Base-by-base conservation (phyloP, 2,797 vertebrate genomes). In the Hydrocynus forskahlii region DNA sequence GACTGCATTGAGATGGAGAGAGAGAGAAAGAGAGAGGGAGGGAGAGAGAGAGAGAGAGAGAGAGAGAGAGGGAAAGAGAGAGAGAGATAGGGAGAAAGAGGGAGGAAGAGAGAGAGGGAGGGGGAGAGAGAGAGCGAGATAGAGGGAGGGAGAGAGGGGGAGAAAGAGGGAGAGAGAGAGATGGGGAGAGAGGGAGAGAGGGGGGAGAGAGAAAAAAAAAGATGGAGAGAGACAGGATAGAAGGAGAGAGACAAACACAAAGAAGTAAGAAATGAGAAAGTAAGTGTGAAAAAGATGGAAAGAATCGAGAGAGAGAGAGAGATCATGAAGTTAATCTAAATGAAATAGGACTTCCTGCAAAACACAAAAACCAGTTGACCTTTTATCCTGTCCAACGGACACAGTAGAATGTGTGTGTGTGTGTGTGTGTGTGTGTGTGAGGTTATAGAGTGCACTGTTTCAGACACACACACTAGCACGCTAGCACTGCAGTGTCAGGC, bases 331-430 rank as follows among this genome's bases (percentile, higher is more conserved):
- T 66, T 17, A 48, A 38, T 57, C 43, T 76, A 69, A 84, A 85
- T 79, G 19, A 82, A 86, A 84, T 54, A 7, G 64, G 72, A 52
- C 77, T 85, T 81, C 70, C 48, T 73, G 75, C 75, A 59, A 84
- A 68, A 71, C 43, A 79, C 75, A 48, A 66, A 66, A 40, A 62
- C 68, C 75, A 76, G 66, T 52, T 67, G 77, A 48, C 80, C 76
- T 0, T 54, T 82, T 66, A 23, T 85, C 87, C 48, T 77, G 82
- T 59, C 84, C 57, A 68, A 70, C 72, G 48, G 68, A 59, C 48
- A 79, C 75, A 66, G 38, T 68, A 40, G 77, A 83, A 77, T 63
- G 75, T 57, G 23, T 38, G 57, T 60, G 68, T 23, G 10, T 70
- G 38, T 43, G 38, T 67, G 19, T n/a, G 38, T 21, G 21, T 25